A percentile compares a stretch with the other conserved stretches of the same genome.
phyloP scores from a whole-genome alignment of 2,113 vertebrate genomes.

The Oenanthe melanoleuca region DNA sequence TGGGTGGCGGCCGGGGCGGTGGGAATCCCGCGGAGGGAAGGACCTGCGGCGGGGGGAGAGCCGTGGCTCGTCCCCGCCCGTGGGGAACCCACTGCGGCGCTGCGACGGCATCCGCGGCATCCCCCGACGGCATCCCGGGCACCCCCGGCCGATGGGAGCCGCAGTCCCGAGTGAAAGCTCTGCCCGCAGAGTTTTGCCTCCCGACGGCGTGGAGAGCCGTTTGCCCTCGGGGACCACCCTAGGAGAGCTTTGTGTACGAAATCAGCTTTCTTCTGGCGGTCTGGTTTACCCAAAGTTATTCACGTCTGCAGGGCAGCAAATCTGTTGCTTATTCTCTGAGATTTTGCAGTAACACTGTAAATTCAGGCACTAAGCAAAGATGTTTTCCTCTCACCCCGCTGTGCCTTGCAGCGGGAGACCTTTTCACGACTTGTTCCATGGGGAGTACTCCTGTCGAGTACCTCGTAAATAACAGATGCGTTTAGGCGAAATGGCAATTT shows the following conservation, averaged over 20 bases:
- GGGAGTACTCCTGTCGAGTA: neutral
- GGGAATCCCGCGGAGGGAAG: too few relatives aligned
- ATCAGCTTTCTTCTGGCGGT: neutral
- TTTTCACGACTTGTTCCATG: accelerated
- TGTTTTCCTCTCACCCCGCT: neutral
- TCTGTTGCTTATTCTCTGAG: neutral
- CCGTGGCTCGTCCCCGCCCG: accelerated
- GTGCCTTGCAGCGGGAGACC: neutral
- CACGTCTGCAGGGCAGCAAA: neutral
- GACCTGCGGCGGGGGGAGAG: too few relatives aligned
- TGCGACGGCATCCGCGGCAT: neutral
- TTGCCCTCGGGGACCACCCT: accelerated
- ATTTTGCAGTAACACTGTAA: neutral
- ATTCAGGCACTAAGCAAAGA: neutral
- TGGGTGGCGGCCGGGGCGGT: neutral
- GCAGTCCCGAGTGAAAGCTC: too few relatives aligned
- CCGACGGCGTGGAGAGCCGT: accelerated
- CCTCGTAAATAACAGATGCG: neutral
- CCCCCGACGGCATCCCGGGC: neutral
- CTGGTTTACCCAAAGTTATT: neutral
- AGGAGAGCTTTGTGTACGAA: neutral
- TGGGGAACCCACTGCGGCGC: accelerated
- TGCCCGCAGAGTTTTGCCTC: neutral
- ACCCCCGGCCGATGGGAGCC: accelerated
- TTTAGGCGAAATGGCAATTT: neutral